Evolutionary conservation across 2,888 invertebrate species (phyloP).

Genomic region (Dryadula phaetusa): DNA sequence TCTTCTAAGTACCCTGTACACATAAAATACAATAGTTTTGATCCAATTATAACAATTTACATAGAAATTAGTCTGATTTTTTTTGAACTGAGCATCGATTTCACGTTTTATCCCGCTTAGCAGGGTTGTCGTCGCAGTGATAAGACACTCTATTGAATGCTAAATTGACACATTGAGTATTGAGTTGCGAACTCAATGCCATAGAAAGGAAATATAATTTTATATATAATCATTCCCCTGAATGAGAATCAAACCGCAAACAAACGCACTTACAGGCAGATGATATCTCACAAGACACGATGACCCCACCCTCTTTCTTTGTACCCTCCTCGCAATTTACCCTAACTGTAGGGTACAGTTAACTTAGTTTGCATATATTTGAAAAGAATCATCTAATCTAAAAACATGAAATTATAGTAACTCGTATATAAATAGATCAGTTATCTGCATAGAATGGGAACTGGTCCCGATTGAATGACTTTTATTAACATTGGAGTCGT

Average conservation of each 20-base stretch:
- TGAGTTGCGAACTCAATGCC: too few species aligned
- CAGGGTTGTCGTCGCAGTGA: too few species aligned
- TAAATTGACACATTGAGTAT: too few species aligned
- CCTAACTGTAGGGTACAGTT: not conserved
- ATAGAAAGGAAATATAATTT: too few species aligned
- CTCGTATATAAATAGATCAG: not conserved
- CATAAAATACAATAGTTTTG: not conserved
- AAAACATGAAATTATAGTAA: not conserved
- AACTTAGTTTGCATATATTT: not conserved
- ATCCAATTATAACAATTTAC: not conserved
- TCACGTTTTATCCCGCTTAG: too few species aligned
- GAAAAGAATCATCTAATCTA: not conserved
- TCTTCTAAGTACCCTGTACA: not conserved
- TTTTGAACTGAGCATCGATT: not conserved
- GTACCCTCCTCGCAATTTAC: too few species aligned
- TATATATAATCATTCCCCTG: too few species aligned
- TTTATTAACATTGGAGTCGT: not conserved
- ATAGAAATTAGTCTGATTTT: not conserved
- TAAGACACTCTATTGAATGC: too few species aligned
- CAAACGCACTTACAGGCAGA: too few species aligned
- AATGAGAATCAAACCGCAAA: too few species aligned
- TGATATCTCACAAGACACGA: too few species aligned
- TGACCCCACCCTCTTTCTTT: too few species aligned
- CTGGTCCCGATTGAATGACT: not conserved
- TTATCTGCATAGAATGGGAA: not conserved